These are phyloP conservation scores for Tangara arthus DNA, from an alignment of 2,797 vertebrate species.

Conservation along the genomic window DNA sequence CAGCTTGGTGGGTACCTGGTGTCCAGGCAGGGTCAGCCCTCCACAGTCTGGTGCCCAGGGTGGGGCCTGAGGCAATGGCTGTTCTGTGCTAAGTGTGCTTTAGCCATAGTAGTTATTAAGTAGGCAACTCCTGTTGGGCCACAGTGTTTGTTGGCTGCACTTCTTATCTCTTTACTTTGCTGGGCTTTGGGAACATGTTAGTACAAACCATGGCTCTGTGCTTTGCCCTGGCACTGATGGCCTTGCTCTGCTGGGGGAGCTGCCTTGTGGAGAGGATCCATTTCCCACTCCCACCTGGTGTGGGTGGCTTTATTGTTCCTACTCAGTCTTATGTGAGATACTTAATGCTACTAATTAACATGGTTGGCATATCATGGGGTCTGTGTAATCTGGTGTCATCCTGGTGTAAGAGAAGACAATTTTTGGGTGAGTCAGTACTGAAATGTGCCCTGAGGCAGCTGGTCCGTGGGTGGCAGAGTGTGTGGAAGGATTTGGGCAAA, in stretches of 20 bases:
- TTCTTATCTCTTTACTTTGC: background rate
- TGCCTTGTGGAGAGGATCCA: background rate
- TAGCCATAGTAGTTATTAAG: background rate
- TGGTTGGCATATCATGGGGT: background rate
- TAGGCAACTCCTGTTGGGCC: background rate
- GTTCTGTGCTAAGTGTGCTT: background rate
- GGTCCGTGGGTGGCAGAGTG: background rate
- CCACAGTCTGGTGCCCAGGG: accelerated
- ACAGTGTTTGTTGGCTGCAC: background rate
- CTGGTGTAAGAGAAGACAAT: background rate
- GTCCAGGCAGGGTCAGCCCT: background rate
- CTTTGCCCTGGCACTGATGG: background rate
- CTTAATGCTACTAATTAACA: background rate
- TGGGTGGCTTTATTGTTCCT: background rate
- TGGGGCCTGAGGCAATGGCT: background rate
- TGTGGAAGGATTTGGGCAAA: background rate
- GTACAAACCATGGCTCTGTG: background rate
- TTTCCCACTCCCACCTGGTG: background rate
- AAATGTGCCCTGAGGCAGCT: background rate
- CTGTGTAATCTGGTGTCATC: background rate
- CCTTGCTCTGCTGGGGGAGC: background rate
- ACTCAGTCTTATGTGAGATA: background rate
- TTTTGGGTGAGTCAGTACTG: background rate
- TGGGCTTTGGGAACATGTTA: background rate
- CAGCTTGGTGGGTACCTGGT: background rate